These are phyloP conservation scores for Lithobates sylvaticus DNA, from an alignment of 2,797 vertebrate species.

Conservation along the genomic window DNA sequence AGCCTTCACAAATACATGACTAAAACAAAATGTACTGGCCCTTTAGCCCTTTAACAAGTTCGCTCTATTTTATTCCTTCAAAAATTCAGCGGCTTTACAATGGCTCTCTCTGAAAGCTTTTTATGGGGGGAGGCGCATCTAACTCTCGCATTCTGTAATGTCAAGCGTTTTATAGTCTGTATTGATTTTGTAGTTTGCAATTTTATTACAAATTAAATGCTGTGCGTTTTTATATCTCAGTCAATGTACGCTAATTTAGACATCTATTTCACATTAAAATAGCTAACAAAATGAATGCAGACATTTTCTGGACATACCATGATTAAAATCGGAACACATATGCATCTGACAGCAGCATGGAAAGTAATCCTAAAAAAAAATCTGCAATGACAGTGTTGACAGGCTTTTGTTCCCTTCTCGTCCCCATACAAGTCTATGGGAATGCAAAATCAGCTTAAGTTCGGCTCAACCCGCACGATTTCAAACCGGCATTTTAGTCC, in stretches of 20 bases:
- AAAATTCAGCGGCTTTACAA: background rate
- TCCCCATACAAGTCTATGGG: no score
- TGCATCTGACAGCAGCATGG: background rate
- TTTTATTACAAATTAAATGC: conserved; percentile 11
- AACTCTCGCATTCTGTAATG: background rate
- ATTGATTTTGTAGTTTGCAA: conserved; percentile 7
- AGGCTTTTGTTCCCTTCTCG: background rate
- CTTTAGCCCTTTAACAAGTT: background rate
- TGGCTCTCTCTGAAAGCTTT: background rate
- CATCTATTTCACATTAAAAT: background rate
- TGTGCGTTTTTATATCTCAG: background rate
- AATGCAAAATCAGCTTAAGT: no score
- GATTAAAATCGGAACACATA: no score
- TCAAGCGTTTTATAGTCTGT: background rate
- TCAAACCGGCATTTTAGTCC: no score
- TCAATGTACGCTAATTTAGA: conserved; percentile 9
- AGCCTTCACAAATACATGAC: background rate
- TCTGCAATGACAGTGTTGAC: background rate
- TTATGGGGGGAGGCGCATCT: background rate
- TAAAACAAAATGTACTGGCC: background rate
- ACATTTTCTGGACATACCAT: background rate
- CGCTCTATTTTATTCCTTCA: background rate
- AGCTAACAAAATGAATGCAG: background rate
- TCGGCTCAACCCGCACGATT: no score
- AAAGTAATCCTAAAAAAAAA: background rate